Evolutionary conservation across 2,113 vertebrate genomes (phyloP).

Genomic region (Brachyhypopomus occidentalis): DNA sequence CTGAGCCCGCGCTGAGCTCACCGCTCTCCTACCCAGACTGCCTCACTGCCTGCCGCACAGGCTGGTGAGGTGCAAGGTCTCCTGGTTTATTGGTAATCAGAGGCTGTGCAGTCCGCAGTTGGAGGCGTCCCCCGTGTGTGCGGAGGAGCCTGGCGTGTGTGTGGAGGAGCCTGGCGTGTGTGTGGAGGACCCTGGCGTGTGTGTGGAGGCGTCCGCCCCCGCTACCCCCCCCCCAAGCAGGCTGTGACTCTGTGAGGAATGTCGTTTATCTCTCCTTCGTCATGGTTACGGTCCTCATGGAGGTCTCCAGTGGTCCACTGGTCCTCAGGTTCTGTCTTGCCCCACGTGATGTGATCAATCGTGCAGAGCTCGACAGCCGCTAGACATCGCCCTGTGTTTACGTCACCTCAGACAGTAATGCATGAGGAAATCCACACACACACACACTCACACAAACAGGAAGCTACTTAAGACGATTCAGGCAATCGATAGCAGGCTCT

Average conservation of each 20-base stretch:
- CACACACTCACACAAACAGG: slow-evolving; percentile 30
- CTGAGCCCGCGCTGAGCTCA: background rate
- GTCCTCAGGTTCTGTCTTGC: background rate
- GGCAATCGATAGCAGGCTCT: slow-evolving; percentile 52
- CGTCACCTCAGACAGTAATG: too few species aligned
- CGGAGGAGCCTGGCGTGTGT: background rate
- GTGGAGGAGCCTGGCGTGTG: too few species aligned
- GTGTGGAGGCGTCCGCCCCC: background rate
- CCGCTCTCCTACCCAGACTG: background rate
- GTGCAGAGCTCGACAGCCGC: too few species aligned
- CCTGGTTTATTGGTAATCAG: background rate
- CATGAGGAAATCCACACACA: background rate
- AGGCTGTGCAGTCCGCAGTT: background rate
- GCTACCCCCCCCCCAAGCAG: background rate
- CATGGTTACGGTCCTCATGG: background rate
- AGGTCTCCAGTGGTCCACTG: background rate
- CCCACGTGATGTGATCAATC: too few species aligned
- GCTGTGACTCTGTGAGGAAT: background rate
- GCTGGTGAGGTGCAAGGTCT: background rate
- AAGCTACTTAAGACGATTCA: slow-evolving; percentile 50
- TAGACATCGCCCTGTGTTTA: too few species aligned
- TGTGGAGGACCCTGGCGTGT: too few species aligned
- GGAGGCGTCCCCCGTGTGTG: too few species aligned
- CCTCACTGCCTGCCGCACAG: too few species aligned
- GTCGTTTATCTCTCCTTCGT: background rate